Evolutionary conservation across 2,113 vertebrate species (phyloP).

Genomic region (Eulacestoma nigropectus): DNA sequence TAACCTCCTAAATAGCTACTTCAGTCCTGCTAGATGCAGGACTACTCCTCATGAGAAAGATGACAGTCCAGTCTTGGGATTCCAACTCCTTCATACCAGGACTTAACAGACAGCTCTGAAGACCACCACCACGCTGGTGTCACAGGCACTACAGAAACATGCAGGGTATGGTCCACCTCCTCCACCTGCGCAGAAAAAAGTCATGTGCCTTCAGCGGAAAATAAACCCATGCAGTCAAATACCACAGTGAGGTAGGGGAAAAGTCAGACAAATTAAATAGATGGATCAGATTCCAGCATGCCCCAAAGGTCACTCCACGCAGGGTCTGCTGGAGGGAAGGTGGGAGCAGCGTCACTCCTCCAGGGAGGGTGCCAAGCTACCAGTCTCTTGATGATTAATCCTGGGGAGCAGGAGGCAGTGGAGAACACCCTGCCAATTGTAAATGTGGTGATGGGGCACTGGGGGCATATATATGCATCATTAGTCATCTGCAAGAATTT

Average conservation of each 20-base stretch:
- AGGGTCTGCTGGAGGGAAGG: background rate
- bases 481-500: conserved; percentile 66
- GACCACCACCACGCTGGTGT: rapidly evolving
- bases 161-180: background rate
- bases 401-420: background rate
- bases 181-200: background rate
- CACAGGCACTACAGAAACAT: background rate
- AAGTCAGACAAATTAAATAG: background rate
- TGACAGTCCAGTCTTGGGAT: background rate
- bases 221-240: conserved; percentile 2
- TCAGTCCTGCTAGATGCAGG: background rate
- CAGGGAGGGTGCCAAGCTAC: conserved; percentile 34
- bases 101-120: background rate
- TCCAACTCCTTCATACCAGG: background rate
- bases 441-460: conserved; percentile 43
- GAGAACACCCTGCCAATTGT: conserved; percentile 17
- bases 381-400: conserved; percentile 8
- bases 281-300: background rate
- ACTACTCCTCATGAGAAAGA: background rate
- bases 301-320: background rate
- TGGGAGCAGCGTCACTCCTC: background rate
- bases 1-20: background rate
- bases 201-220: background rate
- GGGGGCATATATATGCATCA: conserved; percentile 53
- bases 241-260: background rate